A percentile compares a stretch with the other conserved stretches of the same genome.
These are phyloP conservation scores for Anhinga rufa DNA, from an alignment of 2,113 vertebrate genomes.

Conservation along the genomic window DNA sequence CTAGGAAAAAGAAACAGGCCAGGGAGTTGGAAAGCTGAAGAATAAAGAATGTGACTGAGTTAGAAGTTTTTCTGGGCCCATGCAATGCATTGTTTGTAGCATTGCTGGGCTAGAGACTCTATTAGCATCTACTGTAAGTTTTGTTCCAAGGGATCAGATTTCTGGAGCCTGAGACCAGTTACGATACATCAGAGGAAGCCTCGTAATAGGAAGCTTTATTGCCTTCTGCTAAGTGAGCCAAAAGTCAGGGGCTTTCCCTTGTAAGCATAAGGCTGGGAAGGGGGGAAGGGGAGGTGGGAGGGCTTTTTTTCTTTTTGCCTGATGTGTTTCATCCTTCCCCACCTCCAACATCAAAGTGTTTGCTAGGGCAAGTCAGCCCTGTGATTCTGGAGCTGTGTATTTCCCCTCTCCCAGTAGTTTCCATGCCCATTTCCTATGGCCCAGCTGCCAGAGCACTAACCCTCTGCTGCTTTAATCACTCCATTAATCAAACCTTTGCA, in stretches of 20 bases:
- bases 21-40: not conserved
- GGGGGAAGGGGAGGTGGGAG: not conserved
- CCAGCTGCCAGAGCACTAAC: constrained; percentile 61
- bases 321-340: constrained; percentile 68
- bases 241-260: constrained; percentile 48
- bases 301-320: constrained; percentile 42
- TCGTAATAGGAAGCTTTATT: constrained; percentile 62
- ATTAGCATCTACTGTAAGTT: constrained; percentile 33
- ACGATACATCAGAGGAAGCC: constrained; percentile 54
- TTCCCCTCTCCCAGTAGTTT: constrained; percentile 59
- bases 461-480: constrained; percentile 60
- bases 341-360: constrained; percentile 66
- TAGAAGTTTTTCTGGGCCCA: not conserved
- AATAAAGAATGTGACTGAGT: not conserved
- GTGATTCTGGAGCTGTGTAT: constrained; percentile 56
- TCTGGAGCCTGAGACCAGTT: constrained; percentile 64
- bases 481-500: constrained; percentile 62
- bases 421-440: constrained; percentile 64
- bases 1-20: not conserved
- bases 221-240: constrained; percentile 52
- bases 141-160: constrained; percentile 50
- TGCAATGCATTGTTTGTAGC: not conserved
- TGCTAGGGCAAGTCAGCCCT: constrained; percentile 39
- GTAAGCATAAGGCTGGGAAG: not conserved
- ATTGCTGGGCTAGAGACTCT: not conserved